Conservation (phyloP, 2,797 vertebrate genomes). For the Parambassis ranga region DNA sequence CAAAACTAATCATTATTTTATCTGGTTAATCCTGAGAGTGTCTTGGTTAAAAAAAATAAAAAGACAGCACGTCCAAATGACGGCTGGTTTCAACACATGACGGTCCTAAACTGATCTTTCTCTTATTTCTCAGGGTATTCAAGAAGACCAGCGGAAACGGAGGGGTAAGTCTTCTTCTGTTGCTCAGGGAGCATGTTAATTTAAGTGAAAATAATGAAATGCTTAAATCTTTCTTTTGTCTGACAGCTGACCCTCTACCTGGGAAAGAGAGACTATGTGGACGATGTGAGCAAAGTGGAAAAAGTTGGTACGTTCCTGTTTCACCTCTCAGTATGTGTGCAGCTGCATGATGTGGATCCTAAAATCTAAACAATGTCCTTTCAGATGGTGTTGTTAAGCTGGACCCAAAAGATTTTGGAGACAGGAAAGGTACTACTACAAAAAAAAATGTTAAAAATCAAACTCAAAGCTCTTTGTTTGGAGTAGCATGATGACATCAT, state of each 20-base stretch:
- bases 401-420: slow-evolving; percentile 83
- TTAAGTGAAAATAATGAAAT: too few species aligned
- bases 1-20: slow-evolving; percentile 15
- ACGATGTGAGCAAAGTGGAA: slow-evolving; percentile 83
- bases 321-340: not conserved
- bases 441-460: too few species aligned
- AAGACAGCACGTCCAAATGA: too few species aligned
- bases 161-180: slow-evolving; percentile 79
- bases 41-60: too few species aligned
- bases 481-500: not conserved
- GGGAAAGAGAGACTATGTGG: slow-evolving; percentile 91
- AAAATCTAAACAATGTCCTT: not conserved
- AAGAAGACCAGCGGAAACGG: slow-evolving; percentile 90
- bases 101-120: not conserved
- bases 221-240: not conserved
- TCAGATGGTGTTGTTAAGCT: slow-evolving; percentile 88
- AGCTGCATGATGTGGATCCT: not conserved
- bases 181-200: too few species aligned
- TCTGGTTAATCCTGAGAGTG: not conserved
- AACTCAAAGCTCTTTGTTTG: too few species aligned
- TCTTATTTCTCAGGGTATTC: slow-evolving; percentile 81
- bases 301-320: slow-evolving; percentile 79
- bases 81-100: too few species aligned
- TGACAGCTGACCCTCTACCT: slow-evolving; percentile 88
- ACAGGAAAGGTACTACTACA: slow-evolving; percentile 82